These are phyloP conservation scores for Drosophila subquinaria DNA, from an alignment of 2,888 invertebrate species.

Conservation along the genomic window DNA sequence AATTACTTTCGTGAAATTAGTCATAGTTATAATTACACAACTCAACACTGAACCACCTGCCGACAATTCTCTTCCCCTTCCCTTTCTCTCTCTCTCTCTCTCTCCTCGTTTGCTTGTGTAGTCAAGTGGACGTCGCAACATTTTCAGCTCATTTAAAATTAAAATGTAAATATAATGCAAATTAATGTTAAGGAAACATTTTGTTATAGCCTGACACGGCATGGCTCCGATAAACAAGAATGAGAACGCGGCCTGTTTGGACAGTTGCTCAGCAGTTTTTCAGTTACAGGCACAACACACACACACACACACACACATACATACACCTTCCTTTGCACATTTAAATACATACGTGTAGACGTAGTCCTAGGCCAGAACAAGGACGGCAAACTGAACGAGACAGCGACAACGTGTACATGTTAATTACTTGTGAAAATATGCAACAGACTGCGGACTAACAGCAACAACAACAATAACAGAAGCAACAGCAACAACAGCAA, in stretches of 20 bases:
- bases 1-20: slow-evolving; percentile 34
- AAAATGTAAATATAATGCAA: slow-evolving; percentile 76
- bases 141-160: slow-evolving; percentile 62
- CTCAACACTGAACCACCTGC: slow-evolving; percentile 38
- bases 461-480: slow-evolving; percentile 12
- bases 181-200: slow-evolving; percentile 73
- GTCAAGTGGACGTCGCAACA: slow-evolving; percentile 40
- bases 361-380: slow-evolving; percentile 44
- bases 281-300: slow-evolving; percentile 15
- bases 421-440: slow-evolving; percentile 81
- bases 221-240: slow-evolving; percentile 58
- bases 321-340: slow-evolving; percentile 19
- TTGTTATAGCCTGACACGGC: slow-evolving; percentile 54
- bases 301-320: slow-evolving; percentile 6
- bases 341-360: background rate
- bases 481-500: slow-evolving; percentile 18
- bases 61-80: background rate
- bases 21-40: slow-evolving; percentile 17
- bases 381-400: slow-evolving; percentile 41
- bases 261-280: slow-evolving; percentile 61
- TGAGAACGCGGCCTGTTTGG: slow-evolving; percentile 61
- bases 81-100: background rate
- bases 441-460: slow-evolving; percentile 66
- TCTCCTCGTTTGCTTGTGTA: slow-evolving; percentile 22
- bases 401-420: slow-evolving; percentile 71